A percentile compares a stretch with the other conserved stretches of the same genome.
phyloP scores from a whole-genome alignment of 2,888 invertebrate species.

The Microplitis deprimator region DNA sequence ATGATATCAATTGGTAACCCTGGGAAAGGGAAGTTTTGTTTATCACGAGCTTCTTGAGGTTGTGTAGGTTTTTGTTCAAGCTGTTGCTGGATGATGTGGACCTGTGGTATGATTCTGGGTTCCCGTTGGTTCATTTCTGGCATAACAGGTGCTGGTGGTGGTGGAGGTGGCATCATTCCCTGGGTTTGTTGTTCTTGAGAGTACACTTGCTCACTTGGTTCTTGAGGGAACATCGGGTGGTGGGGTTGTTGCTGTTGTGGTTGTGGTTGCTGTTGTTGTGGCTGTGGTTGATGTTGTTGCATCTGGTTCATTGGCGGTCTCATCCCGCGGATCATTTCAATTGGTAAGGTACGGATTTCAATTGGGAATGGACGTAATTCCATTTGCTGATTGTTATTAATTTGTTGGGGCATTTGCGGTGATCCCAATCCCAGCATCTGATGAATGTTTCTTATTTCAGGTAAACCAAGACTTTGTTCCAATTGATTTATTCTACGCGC shows the following conservation, averaged over 20 bases:
- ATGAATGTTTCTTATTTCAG: slow-evolving; percentile 2
- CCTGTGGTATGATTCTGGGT: slow-evolving; percentile 57
- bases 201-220: slow-evolving; percentile 46
- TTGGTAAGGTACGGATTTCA: slow-evolving; percentile 73
- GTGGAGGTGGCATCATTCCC: slow-evolving; percentile 61
- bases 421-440: slow-evolving; percentile 16
- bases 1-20: slow-evolving; percentile 66
- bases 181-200: slow-evolving; percentile 59
- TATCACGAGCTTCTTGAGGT: slow-evolving; percentile 56
- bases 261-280: slow-evolving; percentile 67
- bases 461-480: slow-evolving; percentile 32
- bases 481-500: slow-evolving; percentile 63
- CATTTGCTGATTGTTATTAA: slow-evolving; percentile 49
- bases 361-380: slow-evolving; percentile 71
- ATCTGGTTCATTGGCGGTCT: slow-evolving; percentile 70
- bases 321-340: slow-evolving; percentile 74
- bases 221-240: slow-evolving; percentile 57
- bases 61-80: slow-evolving; percentile 54
- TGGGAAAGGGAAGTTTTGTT: slow-evolving; percentile 65
- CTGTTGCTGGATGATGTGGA: slow-evolving; percentile 57
- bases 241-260: slow-evolving; percentile 55
- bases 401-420: neutral
- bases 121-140: slow-evolving; percentile 45
- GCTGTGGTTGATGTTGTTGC: slow-evolving; percentile 55
- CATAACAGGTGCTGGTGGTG: slow-evolving; percentile 55